These are phyloP conservation scores for Globia sparganii DNA, from an alignment of 2,888 invertebrate species.

Conservation along the genomic window DNA sequence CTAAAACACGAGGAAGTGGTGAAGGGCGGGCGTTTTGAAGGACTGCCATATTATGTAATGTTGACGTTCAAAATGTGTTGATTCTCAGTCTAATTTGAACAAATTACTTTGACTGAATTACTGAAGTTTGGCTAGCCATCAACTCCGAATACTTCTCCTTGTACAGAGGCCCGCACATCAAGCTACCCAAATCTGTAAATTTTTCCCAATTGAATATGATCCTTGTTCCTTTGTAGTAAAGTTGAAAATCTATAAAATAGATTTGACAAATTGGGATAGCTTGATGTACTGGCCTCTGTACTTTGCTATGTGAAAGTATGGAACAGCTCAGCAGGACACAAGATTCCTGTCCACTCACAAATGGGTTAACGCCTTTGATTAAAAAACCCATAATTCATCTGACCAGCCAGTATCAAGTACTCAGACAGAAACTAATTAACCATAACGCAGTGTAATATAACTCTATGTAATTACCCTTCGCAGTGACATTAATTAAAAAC, in stretches of 20 bases:
- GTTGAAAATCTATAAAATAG: too few relatives aligned
- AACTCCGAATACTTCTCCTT: background rate
- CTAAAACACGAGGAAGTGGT: too few relatives aligned
- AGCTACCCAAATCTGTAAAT: too few relatives aligned
- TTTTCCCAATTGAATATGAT: too few relatives aligned
- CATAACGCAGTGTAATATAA: background rate
- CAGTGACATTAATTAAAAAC: slow-evolving; percentile 35
- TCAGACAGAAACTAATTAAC: slow-evolving; percentile 9
- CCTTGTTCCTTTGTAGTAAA: too few relatives aligned
- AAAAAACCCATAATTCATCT: background rate
- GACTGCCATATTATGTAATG: too few relatives aligned
- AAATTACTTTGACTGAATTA: background rate
- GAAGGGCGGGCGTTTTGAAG: too few relatives aligned
- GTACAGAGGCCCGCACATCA: too few relatives aligned
- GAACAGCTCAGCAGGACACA: background rate
- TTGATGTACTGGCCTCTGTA: too few relatives aligned
- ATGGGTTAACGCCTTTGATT: background rate
- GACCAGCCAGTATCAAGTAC: background rate
- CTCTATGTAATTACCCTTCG: slow-evolving; percentile 31
- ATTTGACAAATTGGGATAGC: too few relatives aligned
- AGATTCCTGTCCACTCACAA: background rate
- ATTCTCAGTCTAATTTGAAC: background rate
- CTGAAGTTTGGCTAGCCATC: too few relatives aligned
- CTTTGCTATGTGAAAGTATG: background rate
- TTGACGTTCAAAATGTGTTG: too few relatives aligned